phyloP scores from a whole-genome alignment of 2,113 vertebrate genomes.

The Brevimyrus niger region DNA sequence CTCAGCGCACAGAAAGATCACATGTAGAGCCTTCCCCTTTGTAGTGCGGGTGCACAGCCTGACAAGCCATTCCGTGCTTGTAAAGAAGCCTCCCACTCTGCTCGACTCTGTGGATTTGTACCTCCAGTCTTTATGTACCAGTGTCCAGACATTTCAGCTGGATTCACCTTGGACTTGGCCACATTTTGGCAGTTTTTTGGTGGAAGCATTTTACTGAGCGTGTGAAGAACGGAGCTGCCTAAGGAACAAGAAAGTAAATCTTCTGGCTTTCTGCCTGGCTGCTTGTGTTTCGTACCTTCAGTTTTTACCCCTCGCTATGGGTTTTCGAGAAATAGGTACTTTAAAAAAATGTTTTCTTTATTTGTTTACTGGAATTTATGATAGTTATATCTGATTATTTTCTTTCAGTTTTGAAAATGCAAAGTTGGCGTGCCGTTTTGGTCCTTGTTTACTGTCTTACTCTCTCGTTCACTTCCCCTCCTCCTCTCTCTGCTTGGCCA shows the following conservation, averaged over 20 bases:
- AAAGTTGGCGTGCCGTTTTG: not conserved
- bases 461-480: not conserved
- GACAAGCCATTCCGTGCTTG: slow-evolving; percentile 73
- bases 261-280: slow-evolving; percentile 43
- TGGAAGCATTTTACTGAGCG: not conserved
- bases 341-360: not conserved
- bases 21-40: slow-evolving; percentile 80
- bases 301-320: slow-evolving; percentile 42
- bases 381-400: slow-evolving; percentile 34
- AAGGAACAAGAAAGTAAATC: slow-evolving; percentile 70
- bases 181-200: slow-evolving; percentile 33
- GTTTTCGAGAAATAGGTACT: not conserved
- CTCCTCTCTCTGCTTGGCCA: not conserved
- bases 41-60: slow-evolving; percentile 74
- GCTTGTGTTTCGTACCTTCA: slow-evolving; percentile 56
- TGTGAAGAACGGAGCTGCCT: slow-evolving; percentile 25
- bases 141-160: slow-evolving; percentile 36
- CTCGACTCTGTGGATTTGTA: slow-evolving; percentile 50
- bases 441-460: not conserved
- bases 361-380: slow-evolving; percentile 29
- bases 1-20: slow-evolving; percentile 78
- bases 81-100: slow-evolving; percentile 45
- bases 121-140: slow-evolving; percentile 42
- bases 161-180: slow-evolving; percentile 49
- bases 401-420: not conserved